phyloP scores from a whole-genome alignment of 2,113 vertebrate species.

The Acinonyx jubatus region DNA sequence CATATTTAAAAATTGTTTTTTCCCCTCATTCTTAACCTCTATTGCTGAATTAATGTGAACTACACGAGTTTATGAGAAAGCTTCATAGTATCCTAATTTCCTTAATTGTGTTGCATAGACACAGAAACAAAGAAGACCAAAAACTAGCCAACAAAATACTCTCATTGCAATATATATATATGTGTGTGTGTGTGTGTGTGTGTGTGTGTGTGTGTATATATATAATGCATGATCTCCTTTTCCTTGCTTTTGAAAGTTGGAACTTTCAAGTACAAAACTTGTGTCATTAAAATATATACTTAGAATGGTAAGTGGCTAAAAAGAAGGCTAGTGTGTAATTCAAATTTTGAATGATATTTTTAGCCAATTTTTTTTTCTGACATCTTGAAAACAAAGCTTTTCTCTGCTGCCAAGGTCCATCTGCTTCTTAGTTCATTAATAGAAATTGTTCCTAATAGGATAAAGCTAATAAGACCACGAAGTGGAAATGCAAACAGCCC shows the following conservation, averaged over 20 bases:
- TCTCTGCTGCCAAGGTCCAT: neutral
- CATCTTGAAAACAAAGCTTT: constrained; percentile 31
- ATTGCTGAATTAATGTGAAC: neutral
- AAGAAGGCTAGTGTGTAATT: neutral
- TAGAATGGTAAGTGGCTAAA: constrained; percentile 1
- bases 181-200: too few relatives aligned
- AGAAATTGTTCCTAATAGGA: constrained; percentile 34
- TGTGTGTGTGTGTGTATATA: too few relatives aligned
- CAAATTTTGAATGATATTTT: constrained; percentile 31
- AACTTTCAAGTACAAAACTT: neutral
- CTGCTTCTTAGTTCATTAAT: constrained; percentile 38
- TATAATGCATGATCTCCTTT: neutral
- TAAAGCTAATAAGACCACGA: constrained; percentile 11
- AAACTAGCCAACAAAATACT: neutral
- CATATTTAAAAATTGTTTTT: neutral
- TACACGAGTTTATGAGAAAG: constrained; percentile 1
- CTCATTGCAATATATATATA: neutral
- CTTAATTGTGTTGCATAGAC: neutral
- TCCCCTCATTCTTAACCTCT: neutral
- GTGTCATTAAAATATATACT: neutral
- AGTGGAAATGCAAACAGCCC: constrained; percentile 3
- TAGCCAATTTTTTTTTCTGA: neutral
- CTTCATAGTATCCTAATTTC: neutral
- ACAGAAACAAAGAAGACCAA: neutral
- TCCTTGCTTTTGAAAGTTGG: constrained; percentile 5